Evolutionary conservation across 2,113 vertebrate genomes (phyloP), one percentile per base, ranked within the genome.

Genomic region (Rousettus leschenaultii): DNA sequence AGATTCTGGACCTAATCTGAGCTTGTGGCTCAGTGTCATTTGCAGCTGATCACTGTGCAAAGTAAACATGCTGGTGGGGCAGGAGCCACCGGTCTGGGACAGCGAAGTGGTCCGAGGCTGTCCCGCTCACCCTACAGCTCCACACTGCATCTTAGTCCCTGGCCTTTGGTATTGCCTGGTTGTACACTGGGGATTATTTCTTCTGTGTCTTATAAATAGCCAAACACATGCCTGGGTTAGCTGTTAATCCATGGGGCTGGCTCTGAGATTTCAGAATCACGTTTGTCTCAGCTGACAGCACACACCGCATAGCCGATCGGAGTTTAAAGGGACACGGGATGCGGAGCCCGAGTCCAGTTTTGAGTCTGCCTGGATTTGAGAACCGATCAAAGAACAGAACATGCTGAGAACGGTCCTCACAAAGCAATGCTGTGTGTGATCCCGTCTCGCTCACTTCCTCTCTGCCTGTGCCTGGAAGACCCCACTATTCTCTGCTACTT

Each of bases 121-220:
- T 30, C 43, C 40, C 85, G 7, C n/a, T 9, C 8, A 2, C 24
- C 45, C 22, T 21, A 8, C 35, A 38, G 8, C 14, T 8, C 45
- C 15, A 0, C 7, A 11, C 1, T 26, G 48, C 26, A 15, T 73
- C 61, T 94, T 1, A 18, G 45, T 30, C 30, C n/a, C 5, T 0
- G 2, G 70, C 57, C 33, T 45, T 43, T 21, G 63, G 28, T 9
- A 4, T 45, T 1, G 0, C 71, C 89, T 21, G 70, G 33, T 30
- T 80, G 74, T 28, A 75, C 30, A 55, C 70, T 48, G n/a, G 53
- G 86, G 84, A 93, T 97, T 86, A 95, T 33, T 59, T 43, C 80
- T 71, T 66, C 63, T 79, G 45, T 61, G 75, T 79, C 63, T 90
- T 95, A 95, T 89, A 96, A 96, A 94, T 73, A 97, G 95, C 65